Evolutionary conservation across 2,113 vertebrate species (phyloP), one percentile per base, ranked within the genome.

Genomic region (Cairina moschata): DNA sequence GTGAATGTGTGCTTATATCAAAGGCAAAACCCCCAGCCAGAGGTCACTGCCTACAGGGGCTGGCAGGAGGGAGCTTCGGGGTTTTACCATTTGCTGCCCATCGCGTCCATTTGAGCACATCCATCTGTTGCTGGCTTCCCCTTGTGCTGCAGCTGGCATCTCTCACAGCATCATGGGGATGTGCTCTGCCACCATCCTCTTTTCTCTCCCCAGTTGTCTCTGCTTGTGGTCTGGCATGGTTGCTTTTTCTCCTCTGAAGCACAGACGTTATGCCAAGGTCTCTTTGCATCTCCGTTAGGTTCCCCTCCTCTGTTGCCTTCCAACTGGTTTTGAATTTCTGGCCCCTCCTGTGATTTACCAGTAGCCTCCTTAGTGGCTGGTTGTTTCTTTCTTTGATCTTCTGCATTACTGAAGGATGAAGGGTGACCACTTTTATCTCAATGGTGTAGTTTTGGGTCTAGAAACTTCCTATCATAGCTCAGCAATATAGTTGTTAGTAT

Each of bases 101-200:
- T 85, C 63, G 13, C 18, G 40, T 91, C 78, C 11, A 0, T 83
- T 96, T 95, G 91, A 96, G 86, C 67, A 88, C 67, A 75, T 80
- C 84, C 94, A 80, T 96, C 93, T 94, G 95, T 66, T 94, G 91
- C 71, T 91, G 81, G 75, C 82, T 66, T 92, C 95, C 94, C 32
- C 50, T 62, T 31, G 81, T 63, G 91, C 91, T 90, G 87, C 92
- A 95, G 91, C 92, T 94, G 92, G 68, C 91, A 65, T 12, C 86
- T 88, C 55, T 88, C 69, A 67, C 8, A 9, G 80, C 60, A 44
- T 62, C 84, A 62, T 0, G 0, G n/a, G 38, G 71, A 22, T 40
- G 6, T 32, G 46, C 59, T 89, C 58, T 76, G 87, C 66, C 87
- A 74, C 75, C 40, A 38, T 66, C 87, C 66, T 82, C 50, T 66